A percentile compares a stretch with the other conserved stretches of the same genome.
phyloP scores from a whole-genome alignment of 2,113 vertebrate species.

The crab-eating macaque (Macaca fascicularis) region T2T-MFA8v1.1 NC_088375.1:194226501-194227000 shows the following conservation, averaged over 20 bases:
- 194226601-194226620: slow-evolving; percentile 34
- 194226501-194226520: slow-evolving; percentile 53
- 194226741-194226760: not conserved
- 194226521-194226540: slow-evolving; percentile 27
- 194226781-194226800: not conserved
- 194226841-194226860: not conserved
- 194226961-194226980: not conserved
- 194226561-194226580: slow-evolving; percentile 13
- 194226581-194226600: not conserved
- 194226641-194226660: not conserved
- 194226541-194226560: not conserved
- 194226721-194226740: not conserved
- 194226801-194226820: not conserved
- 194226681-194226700: not conserved
- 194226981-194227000: not conserved
- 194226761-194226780: slow-evolving; percentile 15
- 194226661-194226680: slow-evolving; percentile 22
- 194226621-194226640: not conserved
- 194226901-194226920: not conserved
- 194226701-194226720: not conserved
- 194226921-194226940: not conserved
- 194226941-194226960: not conserved
- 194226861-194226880: slow-evolving; percentile 2
- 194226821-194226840: not conserved
- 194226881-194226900: not conserved